Conservation (phyloP, 2,797 vertebrate genomes). For the Pampus argenteus region DNA sequence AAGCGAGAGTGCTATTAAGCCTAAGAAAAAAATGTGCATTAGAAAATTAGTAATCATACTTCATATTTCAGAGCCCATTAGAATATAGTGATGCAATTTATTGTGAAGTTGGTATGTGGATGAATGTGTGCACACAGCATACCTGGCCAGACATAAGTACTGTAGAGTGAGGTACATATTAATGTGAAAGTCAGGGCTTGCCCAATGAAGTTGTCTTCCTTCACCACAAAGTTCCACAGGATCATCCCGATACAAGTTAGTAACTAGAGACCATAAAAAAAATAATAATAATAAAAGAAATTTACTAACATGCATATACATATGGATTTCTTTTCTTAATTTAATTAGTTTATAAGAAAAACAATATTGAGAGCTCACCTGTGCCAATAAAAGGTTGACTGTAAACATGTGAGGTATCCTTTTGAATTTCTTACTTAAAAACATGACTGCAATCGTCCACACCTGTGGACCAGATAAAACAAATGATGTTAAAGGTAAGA, state of each 20-base stretch:
- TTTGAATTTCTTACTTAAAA: slow-evolving; percentile 94
- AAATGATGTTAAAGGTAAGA: neutral
- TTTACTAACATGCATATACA: slow-evolving; percentile 6
- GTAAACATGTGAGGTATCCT: slow-evolving; percentile 94
- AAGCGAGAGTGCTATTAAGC: slow-evolving; percentile 91
- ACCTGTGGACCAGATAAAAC: slow-evolving; percentile 83
- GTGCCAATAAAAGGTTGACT: slow-evolving; percentile 92
- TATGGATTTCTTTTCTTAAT: neutral
- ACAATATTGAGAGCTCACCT: slow-evolving; percentile 82
- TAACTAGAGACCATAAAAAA: slow-evolving; percentile 78
- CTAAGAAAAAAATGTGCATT: slow-evolving; percentile 72
- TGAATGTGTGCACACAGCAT: slow-evolving; percentile 48
- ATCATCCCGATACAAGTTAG: slow-evolving; percentile 93
- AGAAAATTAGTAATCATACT: neutral
- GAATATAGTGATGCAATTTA: neutral
- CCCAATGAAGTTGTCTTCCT: slow-evolving; percentile 83
- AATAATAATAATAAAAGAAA: neutral
- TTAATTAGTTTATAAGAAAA: neutral
- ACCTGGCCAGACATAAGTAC: slow-evolving; percentile 97
- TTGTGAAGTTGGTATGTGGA: neutral
- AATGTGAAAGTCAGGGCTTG: slow-evolving; percentile 92
- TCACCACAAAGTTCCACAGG: slow-evolving; percentile 91
- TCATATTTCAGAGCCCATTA: neutral
- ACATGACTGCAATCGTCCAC: slow-evolving; percentile 92
- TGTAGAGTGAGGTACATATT: slow-evolving; percentile 92